Conservation (phyloP, 2,797 vertebrate species). For the Neosilurus mollespiculum region DNA sequence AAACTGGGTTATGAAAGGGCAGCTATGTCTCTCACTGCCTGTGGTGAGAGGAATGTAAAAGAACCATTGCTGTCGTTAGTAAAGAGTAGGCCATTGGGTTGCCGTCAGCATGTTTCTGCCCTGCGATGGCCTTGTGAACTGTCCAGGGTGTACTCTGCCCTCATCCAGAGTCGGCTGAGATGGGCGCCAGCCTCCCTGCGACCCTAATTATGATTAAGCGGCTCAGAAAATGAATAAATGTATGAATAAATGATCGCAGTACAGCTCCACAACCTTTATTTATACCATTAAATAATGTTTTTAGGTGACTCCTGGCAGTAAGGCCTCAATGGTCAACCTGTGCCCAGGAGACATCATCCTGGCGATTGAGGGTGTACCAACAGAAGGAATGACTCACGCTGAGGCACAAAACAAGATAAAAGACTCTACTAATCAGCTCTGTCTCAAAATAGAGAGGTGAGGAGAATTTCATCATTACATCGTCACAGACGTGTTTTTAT, state of each 20-base stretch:
- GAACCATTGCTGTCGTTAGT: no score
- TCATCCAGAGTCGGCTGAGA: no score
- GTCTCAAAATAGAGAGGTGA: slow-evolving; percentile 83
- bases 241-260: background rate
- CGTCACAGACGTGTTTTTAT: background rate
- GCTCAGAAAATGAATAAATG: no score
- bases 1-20: no score
- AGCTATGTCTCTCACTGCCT: no score
- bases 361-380: slow-evolving; percentile 79
- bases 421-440: slow-evolving; percentile 77
- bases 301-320: slow-evolving; percentile 86
- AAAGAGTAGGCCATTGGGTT: no score
- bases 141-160: no score
- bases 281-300: slow-evolving; percentile 13
- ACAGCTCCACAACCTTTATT: background rate
- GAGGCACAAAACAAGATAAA: slow-evolving; percentile 86
- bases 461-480: background rate
- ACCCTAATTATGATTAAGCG: no score
- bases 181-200: no score
- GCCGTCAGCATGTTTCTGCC: no score
- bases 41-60: no score
- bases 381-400: slow-evolving; percentile 81
- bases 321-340: slow-evolving; percentile 80
- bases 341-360: slow-evolving; percentile 83
- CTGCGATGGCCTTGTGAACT: no score